These are phyloP conservation scores for Piaya cayana DNA, from an alignment of 2,113 vertebrate genomes.

Conservation along the genomic window DNA sequence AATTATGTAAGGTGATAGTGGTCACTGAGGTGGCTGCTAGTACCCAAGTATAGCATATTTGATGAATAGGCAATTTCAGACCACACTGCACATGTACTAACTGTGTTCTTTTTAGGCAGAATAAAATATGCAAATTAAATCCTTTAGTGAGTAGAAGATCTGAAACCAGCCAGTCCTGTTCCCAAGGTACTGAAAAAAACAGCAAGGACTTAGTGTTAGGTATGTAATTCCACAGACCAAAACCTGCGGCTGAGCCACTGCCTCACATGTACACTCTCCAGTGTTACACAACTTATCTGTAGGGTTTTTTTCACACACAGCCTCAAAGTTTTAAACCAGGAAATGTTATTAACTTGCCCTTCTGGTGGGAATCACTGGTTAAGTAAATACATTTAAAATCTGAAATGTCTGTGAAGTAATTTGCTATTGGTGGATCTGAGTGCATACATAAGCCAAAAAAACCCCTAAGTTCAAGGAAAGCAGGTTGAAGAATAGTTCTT, in stretches of 20 bases:
- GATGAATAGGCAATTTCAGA: neutral
- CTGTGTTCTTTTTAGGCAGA: neutral
- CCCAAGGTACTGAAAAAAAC: neutral
- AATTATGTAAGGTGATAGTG: neutral
- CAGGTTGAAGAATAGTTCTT: neutral
- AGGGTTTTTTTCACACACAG: neutral
- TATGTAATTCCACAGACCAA: neutral
- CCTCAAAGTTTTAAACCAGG: neutral
- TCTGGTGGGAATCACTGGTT: neutral
- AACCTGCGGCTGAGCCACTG: neutral
- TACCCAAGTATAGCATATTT: neutral
- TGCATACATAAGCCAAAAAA: neutral
- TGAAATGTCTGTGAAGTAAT: neutral
- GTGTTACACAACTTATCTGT: neutral
- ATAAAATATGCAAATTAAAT: neutral
- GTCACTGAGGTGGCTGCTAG: neutral
- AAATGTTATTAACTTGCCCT: neutral
- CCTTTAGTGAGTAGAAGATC: neutral
- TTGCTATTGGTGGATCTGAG: neutral
- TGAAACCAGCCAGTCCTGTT: neutral
- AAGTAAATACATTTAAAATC: neutral
- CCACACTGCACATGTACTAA: neutral
- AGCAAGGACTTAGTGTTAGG: neutral
- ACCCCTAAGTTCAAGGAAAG: neutral
- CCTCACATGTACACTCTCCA: neutral